Base-by-base conservation (phyloP, 2,888 invertebrate genomes). In the Tachystola acroxantha region DNA sequence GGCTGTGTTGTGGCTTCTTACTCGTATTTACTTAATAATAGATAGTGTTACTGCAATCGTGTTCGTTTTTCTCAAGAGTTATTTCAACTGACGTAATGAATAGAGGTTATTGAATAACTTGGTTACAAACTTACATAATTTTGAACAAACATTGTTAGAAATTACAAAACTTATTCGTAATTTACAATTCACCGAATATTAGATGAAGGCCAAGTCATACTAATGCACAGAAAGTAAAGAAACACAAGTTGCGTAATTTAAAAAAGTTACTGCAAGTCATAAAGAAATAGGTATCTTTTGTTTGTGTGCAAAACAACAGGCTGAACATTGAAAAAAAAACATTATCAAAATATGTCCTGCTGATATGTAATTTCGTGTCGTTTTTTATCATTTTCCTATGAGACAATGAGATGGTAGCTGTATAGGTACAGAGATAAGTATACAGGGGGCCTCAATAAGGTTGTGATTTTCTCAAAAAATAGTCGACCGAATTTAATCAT, bases 51-150 rank as follows among this genome's bases (percentile, higher is more conserved):
- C 24, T n/a, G 27, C 6, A 11, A 27, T 27, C 12, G 11, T 12
- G 2, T 6, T 11, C 1, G n/a, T 12, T 27, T 27, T 10, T 27
- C 1, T 4, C 3, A 10, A 30, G 9, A 28, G 12, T 32, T 32
- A 32, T 24, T 32, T 12, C 7, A 22, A 12, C 20, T 32, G 32
- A 32, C 24, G 32, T 24, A 32, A 32, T 24, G 22, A 32, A 32
- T 10, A 12, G n/a, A n/a, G 32, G n/a, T 7, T 32, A 32, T 24
- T 30, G 12, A 9, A 22, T 32, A 32, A 24, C 22, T 22, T 24
- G 9, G 22, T 24, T 32, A 13, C 12, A 12, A 16, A 19, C n/a
- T 30, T 30, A 30, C n/a, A 30, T 30, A 30, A 30, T 16, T n/a
- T 30, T n/a, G 3, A 30, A 14, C 29, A 30, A 30, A 16, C 16